Evolutionary conservation across 1,140 invertebrate genomes (phyloP), one percentile per base, ranked within the genome.

Genomic region (Apolygus lucorum): DNA sequence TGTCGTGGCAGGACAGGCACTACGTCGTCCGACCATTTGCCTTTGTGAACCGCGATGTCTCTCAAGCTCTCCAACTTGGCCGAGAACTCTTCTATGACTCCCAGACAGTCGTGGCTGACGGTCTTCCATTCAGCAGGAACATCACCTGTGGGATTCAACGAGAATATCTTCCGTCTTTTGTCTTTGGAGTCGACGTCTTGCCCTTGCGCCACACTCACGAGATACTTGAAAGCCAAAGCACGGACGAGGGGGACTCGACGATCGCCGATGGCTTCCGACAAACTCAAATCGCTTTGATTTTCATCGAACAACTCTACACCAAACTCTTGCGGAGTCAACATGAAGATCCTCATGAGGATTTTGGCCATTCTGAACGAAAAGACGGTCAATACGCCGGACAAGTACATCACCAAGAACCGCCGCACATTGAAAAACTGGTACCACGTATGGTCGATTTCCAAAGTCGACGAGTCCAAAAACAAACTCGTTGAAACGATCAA

Each of bases 401-500:
- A 59, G 22, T 17, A 59, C 8, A 59, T 21, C 11, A 59, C 54
- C 8, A 59, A 13, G 4, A 59, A 59, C 22, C 54, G 11, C 54
- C 54, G 8, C 54, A 59, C 8, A 22, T 59, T 59, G 54, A 59
- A 22, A 13, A 59, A 17, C 22, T 59, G 11, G 22, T 17, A 59
- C 54, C 54, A 59, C 54, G 54, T 59, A 4, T 59, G 11, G 54
- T 59, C 54, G 4, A 59, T 59, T 22, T 59, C 54, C 54, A 59
- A 59, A 13, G 54, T 22, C 11, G 11, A 24, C 4, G 54, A 13
- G 54, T 59, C 54, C 11, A 59, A 22, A 22, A 59, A 59, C 54
- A 59, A 14, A 11, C 11, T 14, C 11, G 54, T 4, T 13, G 13
- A 24, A 21, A 59, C 54, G 11, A 59, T 21, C 4, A 22, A 59